These are phyloP conservation scores for Thermophis baileyi DNA, from an alignment of 2,113 vertebrate species.

Conservation along the genomic window DNA sequence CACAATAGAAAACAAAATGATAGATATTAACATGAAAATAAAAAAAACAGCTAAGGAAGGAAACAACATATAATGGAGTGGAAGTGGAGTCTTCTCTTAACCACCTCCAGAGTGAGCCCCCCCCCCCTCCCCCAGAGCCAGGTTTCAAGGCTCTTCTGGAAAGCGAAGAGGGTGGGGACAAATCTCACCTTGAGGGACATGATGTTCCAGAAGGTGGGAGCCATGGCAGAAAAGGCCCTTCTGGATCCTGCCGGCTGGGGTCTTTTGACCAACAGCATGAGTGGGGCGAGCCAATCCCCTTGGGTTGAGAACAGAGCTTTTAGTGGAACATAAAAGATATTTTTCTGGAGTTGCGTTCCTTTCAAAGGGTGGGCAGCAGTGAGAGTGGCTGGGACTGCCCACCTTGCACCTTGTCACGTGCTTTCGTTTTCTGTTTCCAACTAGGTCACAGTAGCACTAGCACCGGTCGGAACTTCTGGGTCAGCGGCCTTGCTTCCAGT, in stretches of 20 bases:
- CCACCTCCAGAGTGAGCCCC: neutral
- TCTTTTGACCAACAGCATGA: neutral
- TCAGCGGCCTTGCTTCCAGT: constrained; percentile 92
- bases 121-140: neutral
- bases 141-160: neutral
- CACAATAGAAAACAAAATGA: neutral
- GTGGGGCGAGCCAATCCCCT: neutral
- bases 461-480: constrained; percentile 90
- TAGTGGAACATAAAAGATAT: neutral
- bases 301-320: neutral
- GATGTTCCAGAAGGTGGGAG: neutral
- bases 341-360: neutral
- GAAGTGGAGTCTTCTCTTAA: neutral
- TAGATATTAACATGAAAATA: neutral
- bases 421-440: neutral
- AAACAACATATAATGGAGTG: neutral
- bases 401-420: rapidly evolving
- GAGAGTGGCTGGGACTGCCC: no score
- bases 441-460: constrained; percentile 64
- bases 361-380: neutral
- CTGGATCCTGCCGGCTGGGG: neutral
- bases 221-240: neutral
- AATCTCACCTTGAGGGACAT: neutral
- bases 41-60: neutral
- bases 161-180: neutral